phyloP scores from a whole-genome alignment of 1,140 invertebrate genomes.

The Leptoteleia sp. region DNA sequence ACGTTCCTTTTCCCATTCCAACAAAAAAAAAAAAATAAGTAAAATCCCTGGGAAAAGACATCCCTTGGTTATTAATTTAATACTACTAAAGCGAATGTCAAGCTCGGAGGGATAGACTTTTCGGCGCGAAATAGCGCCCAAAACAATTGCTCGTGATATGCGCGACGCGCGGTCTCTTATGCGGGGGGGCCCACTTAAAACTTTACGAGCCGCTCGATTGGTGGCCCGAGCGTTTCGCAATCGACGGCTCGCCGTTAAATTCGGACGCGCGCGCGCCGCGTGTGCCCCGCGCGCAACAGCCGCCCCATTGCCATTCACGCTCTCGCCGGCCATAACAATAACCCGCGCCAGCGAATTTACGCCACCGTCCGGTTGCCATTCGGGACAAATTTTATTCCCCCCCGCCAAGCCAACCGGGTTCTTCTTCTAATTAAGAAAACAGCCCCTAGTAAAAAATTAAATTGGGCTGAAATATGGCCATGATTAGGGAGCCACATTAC shows the following conservation, averaged over 20 bases:
- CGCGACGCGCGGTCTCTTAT: slow-evolving; percentile 21
- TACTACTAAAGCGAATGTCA: no score
- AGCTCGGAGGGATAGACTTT: no score
- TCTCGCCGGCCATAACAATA: slow-evolving; percentile 22
- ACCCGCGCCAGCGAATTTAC: slow-evolving; percentile 40
- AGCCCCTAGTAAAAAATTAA: no score
- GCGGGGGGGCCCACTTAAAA: slow-evolving; percentile 38
- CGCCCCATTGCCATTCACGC: slow-evolving; percentile 13
- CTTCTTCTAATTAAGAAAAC: no score
- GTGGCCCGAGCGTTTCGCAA: slow-evolving; percentile 24
- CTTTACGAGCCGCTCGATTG: slow-evolving; percentile 40
- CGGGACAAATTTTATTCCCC: no score
- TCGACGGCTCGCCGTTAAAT: slow-evolving; percentile 34
- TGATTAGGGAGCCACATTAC: no score
- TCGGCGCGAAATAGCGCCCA: slow-evolving; percentile 20
- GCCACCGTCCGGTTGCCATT: slow-evolving; percentile 11
- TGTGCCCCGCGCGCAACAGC: slow-evolving; percentile 3
- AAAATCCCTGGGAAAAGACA: no score
- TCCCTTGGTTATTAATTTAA: no score
- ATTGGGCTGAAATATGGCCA: no score
- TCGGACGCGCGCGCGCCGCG: slow-evolving; percentile 8
- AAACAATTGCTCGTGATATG: slow-evolving; percentile 26
- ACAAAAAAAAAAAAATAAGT: no score
- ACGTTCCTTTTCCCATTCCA: no score
- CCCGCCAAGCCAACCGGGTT: no score